Percentiles rank a stretch among this genome's conserved stretches.
Evolutionary conservation across 1,140 invertebrate species (phyloP).

Genomic region (Phocides pigmalion): DNA sequence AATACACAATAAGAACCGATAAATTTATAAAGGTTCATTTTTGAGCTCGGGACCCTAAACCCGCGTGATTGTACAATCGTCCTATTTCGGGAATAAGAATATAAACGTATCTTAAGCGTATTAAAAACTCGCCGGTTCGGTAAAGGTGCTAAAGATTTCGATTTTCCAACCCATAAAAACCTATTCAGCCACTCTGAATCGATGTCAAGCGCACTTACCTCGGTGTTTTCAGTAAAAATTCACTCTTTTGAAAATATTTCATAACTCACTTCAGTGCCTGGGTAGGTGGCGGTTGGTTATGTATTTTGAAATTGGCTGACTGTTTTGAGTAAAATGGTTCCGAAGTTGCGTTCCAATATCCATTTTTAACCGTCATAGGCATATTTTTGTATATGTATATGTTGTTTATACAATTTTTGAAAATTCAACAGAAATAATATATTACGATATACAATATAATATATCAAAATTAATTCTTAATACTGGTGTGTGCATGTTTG

Average conservation of each 20-base stretch:
- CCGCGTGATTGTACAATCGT: too few species aligned
- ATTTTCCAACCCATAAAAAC: conserved; percentile 32
- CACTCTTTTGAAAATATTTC: conserved; percentile 29
- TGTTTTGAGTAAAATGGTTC: background rate
- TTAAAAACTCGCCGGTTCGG: conserved; percentile 17
- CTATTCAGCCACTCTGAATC: conserved; percentile 32
- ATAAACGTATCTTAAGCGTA: background rate
- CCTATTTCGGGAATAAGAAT: background rate
- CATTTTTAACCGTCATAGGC: too few species aligned
- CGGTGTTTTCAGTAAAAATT: conserved; percentile 30
- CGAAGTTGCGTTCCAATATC: too few species aligned
- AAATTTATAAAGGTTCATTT: too few species aligned
- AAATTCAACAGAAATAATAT: too few species aligned
- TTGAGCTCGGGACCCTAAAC: too few species aligned
- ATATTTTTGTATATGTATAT: too few species aligned
- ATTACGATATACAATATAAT: too few species aligned
- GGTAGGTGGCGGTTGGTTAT: background rate
- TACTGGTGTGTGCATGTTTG: too few species aligned
- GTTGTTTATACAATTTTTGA: too few species aligned
- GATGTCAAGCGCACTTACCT: conserved; percentile 31
- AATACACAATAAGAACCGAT: too few species aligned
- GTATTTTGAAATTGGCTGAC: conserved; percentile 15
- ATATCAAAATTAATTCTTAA: too few species aligned
- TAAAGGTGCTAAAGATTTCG: conserved; percentile 29
- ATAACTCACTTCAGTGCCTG: conserved; percentile 9